Evolutionary conservation across 2,113 vertebrate species (phyloP), one percentile per base, ranked within the genome.

Genomic region (Telmatochromis sp.): DNA sequence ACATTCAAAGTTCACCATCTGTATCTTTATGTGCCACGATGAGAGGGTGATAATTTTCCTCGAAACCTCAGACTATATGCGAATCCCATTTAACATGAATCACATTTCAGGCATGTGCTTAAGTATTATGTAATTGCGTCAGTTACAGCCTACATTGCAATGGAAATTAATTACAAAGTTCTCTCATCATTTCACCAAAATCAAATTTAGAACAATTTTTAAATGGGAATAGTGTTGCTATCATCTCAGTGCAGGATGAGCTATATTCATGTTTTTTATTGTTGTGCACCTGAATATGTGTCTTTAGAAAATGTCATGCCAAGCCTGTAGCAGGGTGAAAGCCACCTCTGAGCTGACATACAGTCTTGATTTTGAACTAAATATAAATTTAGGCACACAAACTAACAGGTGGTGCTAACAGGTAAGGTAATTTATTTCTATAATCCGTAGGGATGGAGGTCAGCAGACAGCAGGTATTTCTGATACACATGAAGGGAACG

Each of bases 1-100:
- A 82, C 85, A 94, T 93, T 94, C 86, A 93, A 78, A 88, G 90
- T 94, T 94, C 90, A 90, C 91, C 91, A 89, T 90, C 90, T 94
- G 91, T 86, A 85, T 90, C 89, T 93, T 85, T 81, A 87, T 81
- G 78, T 80, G 8, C 53, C 17, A 83, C 10, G 14, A 85, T 83
- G 70, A 88, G 86, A 84, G 79, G 49, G 28, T 33, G 82, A 92
- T 94, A 6, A 91, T 94, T 87, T 93, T 84, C 83, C 90, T 82
- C 81, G 82, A 91, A 91, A 86, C 68, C 83, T 89, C 80, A 35
- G 58, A 57, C 84, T 23, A 19, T 14, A 78, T 70, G 55, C 58
- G 35, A 58, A 87, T 54, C 79, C 42, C 45, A 81, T 87, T 82
- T 87, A 31, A 84, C 88, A 75, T 80, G n/a, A 82, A 60, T 82